These are phyloP conservation scores for Patella caerulea DNA, from an alignment of 2,888 invertebrate species.

Conservation along the genomic window DNA sequence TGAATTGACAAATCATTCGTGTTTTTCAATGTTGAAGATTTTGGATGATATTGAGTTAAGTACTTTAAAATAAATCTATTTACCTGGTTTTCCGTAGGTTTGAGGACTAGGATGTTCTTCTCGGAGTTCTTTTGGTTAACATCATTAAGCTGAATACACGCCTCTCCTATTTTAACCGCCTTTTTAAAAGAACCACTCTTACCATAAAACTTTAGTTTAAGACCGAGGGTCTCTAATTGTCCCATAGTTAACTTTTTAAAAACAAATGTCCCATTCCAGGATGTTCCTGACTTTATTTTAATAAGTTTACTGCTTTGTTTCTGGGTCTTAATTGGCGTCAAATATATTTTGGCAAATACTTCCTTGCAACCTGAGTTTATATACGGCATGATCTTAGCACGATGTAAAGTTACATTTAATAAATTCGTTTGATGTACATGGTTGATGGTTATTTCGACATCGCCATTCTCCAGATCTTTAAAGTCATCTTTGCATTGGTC, in stretches of 20 bases:
- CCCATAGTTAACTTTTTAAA: conserved; percentile 6
- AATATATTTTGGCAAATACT: not conserved
- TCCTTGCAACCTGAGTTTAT: not conserved
- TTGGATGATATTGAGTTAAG: too few species aligned
- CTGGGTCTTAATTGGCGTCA: not conserved
- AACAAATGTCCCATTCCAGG: not conserved
- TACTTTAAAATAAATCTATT: too few species aligned
- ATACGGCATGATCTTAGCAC: not conserved
- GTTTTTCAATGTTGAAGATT: too few species aligned
- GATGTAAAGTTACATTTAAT: not conserved
- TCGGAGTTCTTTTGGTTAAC: not conserved
- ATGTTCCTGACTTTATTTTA: not conserved
- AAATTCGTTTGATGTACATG: not conserved
- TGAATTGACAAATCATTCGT: too few species aligned
- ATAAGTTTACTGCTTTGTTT: not conserved
- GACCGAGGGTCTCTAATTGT: not conserved
- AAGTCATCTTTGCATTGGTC: not conserved
- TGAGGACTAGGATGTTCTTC: too few species aligned
- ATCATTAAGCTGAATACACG: not conserved
- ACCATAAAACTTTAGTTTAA: not conserved
- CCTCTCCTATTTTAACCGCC: not conserved
- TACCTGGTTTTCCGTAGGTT: too few species aligned
- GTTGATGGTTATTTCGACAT: not conserved
- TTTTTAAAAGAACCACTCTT: not conserved
- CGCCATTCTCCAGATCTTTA: not conserved